A percentile compares a stretch with the other conserved stretches of the same genome.
Evolutionary conservation across 1,140 invertebrate species (phyloP).

Genomic region (Aphidius ervi): DNA sequence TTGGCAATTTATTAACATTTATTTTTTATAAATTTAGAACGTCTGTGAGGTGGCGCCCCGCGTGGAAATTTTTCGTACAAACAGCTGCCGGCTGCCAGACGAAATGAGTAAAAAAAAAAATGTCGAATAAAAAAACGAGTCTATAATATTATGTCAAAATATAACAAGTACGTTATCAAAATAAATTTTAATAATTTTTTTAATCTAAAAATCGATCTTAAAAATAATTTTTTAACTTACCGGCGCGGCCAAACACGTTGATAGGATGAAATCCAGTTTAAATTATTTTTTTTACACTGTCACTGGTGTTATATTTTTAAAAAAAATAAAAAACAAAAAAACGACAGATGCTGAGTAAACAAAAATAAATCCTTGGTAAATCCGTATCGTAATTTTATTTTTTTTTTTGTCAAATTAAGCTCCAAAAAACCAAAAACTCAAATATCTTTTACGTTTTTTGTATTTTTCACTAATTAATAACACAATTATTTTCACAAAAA

Average conservation of each 20-base stretch:
- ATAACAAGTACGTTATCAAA: no score
- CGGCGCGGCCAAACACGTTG: constrained; percentile 39
- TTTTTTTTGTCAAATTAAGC: neutral
- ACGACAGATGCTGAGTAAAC: no score
- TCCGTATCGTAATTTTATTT: neutral
- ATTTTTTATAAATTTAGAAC: no score
- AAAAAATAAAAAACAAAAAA: constrained; percentile 15
- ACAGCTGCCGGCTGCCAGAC: neutral
- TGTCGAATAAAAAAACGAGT: neutral
- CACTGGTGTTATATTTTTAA: constrained; percentile 20
- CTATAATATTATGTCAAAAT: no score
- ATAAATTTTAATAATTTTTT: no score
- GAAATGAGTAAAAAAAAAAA: neutral
- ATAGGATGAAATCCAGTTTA: constrained; percentile 46
- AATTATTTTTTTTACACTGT: constrained; percentile 27
- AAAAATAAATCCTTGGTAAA: constrained; percentile 4
- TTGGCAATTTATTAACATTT: no score
- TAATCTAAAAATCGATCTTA: neutral
- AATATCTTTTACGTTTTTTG: no score
- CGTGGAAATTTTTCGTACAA: neutral
- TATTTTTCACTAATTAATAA: no score
- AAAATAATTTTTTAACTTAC: constrained; percentile 36
- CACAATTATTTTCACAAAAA: no score
- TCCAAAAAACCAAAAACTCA: neutral
- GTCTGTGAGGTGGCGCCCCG: constrained; percentile 12